A percentile compares a stretch with the other conserved stretches of the same genome.
These are phyloP conservation scores for Alligator mississippiensis DNA, from an alignment of 2,113 vertebrate genomes.

Conservation along the genomic window DNA sequence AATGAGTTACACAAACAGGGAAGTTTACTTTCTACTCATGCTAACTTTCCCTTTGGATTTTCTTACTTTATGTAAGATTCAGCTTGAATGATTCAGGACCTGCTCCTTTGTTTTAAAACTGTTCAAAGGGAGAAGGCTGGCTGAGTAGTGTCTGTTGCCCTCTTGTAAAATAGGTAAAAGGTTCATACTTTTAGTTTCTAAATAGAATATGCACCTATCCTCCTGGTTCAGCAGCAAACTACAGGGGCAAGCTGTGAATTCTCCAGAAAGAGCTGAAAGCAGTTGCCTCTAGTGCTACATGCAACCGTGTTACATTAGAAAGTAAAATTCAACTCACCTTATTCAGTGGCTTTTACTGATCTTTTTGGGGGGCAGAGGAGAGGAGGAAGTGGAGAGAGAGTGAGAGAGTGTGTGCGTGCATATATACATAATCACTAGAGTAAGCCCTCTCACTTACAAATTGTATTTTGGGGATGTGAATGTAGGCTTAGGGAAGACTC, in stretches of 20 bases:
- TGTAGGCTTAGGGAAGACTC: neutral
- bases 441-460: neutral
- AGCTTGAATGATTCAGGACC: neutral
- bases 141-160: neutral
- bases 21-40: conserved; percentile 37
- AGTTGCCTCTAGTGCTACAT: neutral
- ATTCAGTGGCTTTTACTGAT: too few species aligned
- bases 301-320: neutral
- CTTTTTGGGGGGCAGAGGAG: neutral
- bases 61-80: conserved; percentile 54
- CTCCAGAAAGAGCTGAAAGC: neutral
- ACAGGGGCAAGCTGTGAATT: neutral
- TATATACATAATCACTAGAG: neutral
- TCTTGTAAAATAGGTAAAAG: neutral
- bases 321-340: too few species aligned
- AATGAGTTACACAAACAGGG: neutral
- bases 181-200: neutral
- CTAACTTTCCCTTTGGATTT: conserved; percentile 47
- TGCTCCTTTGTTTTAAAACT: neutral
- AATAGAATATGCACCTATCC: rapidly evolving
- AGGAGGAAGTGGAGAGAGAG: neutral
- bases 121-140: neutral
- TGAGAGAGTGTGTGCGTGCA: neutral
- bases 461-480: neutral
- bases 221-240: neutral